Evolutionary conservation across 2,888 invertebrate species (phyloP).

Genomic region (Sepiola atlantica): DNA sequence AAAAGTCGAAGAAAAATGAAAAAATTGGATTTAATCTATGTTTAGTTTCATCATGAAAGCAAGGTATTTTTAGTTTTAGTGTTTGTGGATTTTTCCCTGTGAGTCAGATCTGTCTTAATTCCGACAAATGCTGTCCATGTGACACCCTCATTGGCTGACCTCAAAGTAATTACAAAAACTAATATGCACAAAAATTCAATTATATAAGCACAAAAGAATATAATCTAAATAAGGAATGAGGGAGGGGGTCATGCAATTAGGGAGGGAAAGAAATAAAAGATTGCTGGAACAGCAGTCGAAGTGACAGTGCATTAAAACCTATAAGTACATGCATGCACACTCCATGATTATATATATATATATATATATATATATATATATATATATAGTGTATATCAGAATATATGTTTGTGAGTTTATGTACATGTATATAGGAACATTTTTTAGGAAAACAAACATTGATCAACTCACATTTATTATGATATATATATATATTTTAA

Average conservation of each 20-base stretch:
- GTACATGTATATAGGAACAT: no score
- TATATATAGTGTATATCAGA: background rate
- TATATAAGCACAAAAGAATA: background rate
- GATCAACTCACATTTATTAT: no score
- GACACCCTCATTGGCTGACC: background rate
- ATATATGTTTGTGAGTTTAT: no score
- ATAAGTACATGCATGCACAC: background rate
- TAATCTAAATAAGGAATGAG: no score
- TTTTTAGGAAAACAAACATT: no score
- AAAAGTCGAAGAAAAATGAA: background rate
- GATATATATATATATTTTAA: background rate
- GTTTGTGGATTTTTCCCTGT: background rate
- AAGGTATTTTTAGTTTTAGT: background rate
- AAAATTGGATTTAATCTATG: conserved; percentile 6
- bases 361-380: background rate
- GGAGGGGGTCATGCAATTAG: background rate
- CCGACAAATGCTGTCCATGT: background rate
- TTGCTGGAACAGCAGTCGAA: background rate
- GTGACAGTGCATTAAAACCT: background rate
- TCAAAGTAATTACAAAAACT: background rate
- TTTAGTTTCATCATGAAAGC: background rate
- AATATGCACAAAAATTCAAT: background rate
- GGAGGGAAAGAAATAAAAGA: background rate
- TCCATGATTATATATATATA: background rate
- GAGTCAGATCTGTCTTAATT: background rate